Conservation (phyloP, 1,140 invertebrate genomes). For the Apis laboriosa region DNA sequence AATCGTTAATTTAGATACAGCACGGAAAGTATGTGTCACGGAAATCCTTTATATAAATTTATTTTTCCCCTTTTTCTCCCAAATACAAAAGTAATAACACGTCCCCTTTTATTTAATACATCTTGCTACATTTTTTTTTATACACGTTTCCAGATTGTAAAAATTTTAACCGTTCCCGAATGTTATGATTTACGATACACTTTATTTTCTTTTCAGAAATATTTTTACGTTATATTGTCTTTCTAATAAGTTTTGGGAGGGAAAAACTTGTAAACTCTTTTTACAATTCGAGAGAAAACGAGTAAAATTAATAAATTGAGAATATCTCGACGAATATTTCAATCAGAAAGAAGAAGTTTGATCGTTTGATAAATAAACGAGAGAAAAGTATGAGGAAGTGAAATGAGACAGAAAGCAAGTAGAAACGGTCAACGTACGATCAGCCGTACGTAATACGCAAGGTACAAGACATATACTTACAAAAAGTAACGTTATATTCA, state of each 20-base stretch:
- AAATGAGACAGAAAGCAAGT: background rate
- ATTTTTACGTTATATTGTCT: too few species aligned
- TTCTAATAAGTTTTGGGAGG: too few species aligned
- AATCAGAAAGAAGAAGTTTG: background rate
- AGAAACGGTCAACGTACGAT: background rate
- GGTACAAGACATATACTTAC: background rate
- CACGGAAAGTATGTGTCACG: background rate
- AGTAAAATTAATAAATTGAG: too few species aligned
- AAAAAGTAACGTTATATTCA: too few species aligned
- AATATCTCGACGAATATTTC: too few species aligned
- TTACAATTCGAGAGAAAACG: too few species aligned
- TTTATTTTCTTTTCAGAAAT: too few species aligned
- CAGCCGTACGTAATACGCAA: background rate
- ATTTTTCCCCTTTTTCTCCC: background rate
- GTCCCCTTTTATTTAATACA: background rate
- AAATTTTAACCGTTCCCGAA: background rate
- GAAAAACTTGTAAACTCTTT: too few species aligned
- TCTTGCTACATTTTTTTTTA: background rate
- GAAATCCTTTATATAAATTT: background rate
- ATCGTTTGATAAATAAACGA: too few species aligned
- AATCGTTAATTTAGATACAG: constrained; percentile 31
- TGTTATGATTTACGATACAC: background rate
- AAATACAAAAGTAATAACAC: background rate
- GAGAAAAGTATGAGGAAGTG: background rate
- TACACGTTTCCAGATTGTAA: background rate